A percentile compares a stretch with the other conserved stretches of the same genome.
These are phyloP conservation scores for Petroica traversi DNA, from an alignment of 2,113 vertebrate genomes.

Conservation along the genomic window DNA sequence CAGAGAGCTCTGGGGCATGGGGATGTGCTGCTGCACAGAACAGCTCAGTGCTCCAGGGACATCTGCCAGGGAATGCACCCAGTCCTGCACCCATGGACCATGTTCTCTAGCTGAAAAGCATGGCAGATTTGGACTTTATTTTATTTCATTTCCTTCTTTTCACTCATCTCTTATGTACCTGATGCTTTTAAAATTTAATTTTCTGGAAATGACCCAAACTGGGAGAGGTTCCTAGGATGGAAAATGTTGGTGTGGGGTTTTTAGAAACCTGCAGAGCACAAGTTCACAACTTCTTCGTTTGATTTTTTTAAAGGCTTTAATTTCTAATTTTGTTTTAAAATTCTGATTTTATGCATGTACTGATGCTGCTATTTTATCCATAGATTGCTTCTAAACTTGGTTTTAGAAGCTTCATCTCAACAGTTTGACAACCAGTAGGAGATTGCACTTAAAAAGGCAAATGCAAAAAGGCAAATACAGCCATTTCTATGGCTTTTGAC, in stretches of 20 bases:
- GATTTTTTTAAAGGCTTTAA: not conserved
- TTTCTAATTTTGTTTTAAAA: not conserved
- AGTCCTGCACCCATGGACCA: rapidly evolving
- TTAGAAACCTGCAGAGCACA: not conserved
- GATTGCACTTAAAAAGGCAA: not conserved
- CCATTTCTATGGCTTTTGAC: not conserved
- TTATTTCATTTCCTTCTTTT: not conserved
- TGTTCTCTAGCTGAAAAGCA: not conserved
- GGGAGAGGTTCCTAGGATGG: not conserved
- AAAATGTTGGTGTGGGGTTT: not conserved
- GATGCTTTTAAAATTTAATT: not conserved
- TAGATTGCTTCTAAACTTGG: not conserved
- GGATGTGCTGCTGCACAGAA: not conserved
- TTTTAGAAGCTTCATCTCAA: conserved; percentile 30
- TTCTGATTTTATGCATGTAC: not conserved
- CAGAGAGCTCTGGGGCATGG: rapidly evolving
- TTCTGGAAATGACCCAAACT: not conserved
- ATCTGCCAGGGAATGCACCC: not conserved
- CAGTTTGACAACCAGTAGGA: not conserved
- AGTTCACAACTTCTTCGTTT: not conserved
- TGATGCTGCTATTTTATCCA: conserved; percentile 43
- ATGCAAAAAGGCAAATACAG: not conserved
- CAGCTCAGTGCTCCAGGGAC: not conserved
- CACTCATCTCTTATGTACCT: not conserved
- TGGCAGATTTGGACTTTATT: not conserved